Evolutionary conservation across 2,888 invertebrate genomes (phyloP).

Genomic region (Agrotis clavis): DNA sequence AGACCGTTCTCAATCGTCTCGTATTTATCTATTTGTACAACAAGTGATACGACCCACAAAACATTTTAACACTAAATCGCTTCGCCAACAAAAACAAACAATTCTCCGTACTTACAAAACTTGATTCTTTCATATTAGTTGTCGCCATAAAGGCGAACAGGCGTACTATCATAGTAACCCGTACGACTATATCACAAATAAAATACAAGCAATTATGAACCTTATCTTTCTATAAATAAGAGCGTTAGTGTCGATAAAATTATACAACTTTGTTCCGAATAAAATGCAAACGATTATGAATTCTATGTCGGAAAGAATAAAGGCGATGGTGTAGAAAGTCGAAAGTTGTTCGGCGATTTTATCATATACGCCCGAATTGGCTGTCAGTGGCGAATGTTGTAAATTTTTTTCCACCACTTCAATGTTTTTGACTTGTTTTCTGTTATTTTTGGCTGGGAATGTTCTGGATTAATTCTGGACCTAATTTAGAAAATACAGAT

Average conservation of each 20-base stretch:
- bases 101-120: constrained; percentile 71
- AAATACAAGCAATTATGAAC: constrained; percentile 56
- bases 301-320: constrained; percentile 64
- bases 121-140: constrained; percentile 81
- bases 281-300: constrained; percentile 63
- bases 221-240: constrained; percentile 56
- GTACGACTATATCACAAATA: constrained; percentile 52
- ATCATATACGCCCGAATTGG: constrained; percentile 76
- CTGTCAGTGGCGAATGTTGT: constrained; percentile 77
- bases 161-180: constrained; percentile 67
- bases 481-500: not conserved
- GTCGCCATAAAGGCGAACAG: constrained; percentile 77
- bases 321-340: constrained; percentile 48
- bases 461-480: constrained; percentile 46
- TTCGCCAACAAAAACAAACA: constrained; percentile 73
- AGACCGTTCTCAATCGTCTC: constrained; percentile 13
- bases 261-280: constrained; percentile 25
- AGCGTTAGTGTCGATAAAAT: constrained; percentile 44
- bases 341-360: constrained; percentile 71
- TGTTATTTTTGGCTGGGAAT: constrained; percentile 59
- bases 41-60: constrained; percentile 50
- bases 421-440: constrained; percentile 70
- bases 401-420: constrained; percentile 77
- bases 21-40: constrained; percentile 42
- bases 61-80: constrained; percentile 71